Percentiles rank a stretch among this genome's conserved stretches.
Conservation (phyloP, 1,140 invertebrate genomes). For the Daktulosphaira vitifoliae region DNA sequence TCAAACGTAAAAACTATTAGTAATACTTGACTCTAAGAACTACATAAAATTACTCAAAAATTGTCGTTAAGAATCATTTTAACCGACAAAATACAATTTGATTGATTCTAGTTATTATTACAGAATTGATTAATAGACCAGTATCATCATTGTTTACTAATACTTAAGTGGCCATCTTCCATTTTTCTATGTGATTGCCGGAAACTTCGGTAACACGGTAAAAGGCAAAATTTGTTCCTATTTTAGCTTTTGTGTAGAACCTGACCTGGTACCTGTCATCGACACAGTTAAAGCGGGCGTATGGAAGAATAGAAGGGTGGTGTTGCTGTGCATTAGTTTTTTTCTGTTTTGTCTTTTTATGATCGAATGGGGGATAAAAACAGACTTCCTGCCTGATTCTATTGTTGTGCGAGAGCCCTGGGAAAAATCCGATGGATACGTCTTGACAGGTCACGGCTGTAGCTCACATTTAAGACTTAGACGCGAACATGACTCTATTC, state of each 20-base stretch:
- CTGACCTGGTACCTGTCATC: constrained; percentile 25
- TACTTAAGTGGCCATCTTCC: too few species aligned
- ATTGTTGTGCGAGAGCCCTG: constrained; percentile 22
- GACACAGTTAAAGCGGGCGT: not conserved
- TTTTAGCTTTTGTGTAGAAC: constrained; percentile 7
- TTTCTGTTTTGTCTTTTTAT: constrained; percentile 3
- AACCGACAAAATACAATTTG: too few species aligned
- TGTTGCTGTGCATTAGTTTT: constrained; percentile 2
- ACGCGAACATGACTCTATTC: constrained; percentile 25
- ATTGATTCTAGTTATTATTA: too few species aligned
- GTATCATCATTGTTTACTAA: too few species aligned
- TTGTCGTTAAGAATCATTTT: too few species aligned
- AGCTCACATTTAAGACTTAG: not conserved
- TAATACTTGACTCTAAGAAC: too few species aligned
- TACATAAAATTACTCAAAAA: too few species aligned
- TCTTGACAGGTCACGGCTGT: constrained; percentile 10
- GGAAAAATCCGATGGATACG: constrained; percentile 16
- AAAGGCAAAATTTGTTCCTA: constrained; percentile 11
- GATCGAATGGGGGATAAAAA: constrained; percentile 8
- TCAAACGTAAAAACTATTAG: too few species aligned
- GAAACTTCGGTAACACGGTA: constrained; percentile 1
- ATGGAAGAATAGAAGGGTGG: constrained; percentile 1
- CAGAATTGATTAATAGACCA: too few species aligned
- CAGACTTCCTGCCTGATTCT: constrained; percentile 28
- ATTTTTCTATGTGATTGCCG: too few species aligned